phyloP scores from a whole-genome alignment of 2,113 vertebrate species.

The Aviceda subcristata region DNA sequence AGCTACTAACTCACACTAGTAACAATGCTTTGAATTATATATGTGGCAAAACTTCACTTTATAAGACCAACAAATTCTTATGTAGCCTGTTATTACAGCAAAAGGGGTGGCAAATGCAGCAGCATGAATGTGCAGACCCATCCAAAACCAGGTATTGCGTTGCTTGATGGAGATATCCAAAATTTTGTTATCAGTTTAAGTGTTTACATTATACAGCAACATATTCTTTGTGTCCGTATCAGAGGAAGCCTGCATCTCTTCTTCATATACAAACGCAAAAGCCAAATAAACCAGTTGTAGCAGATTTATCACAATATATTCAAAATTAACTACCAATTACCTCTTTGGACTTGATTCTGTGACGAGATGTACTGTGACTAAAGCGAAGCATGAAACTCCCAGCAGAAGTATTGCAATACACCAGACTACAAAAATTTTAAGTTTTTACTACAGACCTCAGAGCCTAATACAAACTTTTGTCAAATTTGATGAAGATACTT shows the following conservation, averaged over 20 bases:
- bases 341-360: background rate
- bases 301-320: background rate
- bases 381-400: background rate
- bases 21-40: background rate
- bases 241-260: background rate
- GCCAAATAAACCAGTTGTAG: background rate
- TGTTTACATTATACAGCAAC: background rate
- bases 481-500: background rate
- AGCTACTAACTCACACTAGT: background rate
- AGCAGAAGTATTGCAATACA: background rate
- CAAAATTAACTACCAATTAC: background rate
- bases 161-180: background rate
- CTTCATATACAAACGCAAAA: background rate
- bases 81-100: background rate
- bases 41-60: background rate
- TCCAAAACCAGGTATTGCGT: background rate
- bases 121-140: background rate
- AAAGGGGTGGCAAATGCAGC: accelerated
- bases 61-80: background rate
- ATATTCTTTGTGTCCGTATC: background rate
- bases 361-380: background rate
- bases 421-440: background rate
- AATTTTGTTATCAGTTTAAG: background rate
- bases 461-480: background rate
- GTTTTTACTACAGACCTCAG: background rate